Conservation (phyloP, 2,888 invertebrate species). For the Eucera pruinosa region DNA sequence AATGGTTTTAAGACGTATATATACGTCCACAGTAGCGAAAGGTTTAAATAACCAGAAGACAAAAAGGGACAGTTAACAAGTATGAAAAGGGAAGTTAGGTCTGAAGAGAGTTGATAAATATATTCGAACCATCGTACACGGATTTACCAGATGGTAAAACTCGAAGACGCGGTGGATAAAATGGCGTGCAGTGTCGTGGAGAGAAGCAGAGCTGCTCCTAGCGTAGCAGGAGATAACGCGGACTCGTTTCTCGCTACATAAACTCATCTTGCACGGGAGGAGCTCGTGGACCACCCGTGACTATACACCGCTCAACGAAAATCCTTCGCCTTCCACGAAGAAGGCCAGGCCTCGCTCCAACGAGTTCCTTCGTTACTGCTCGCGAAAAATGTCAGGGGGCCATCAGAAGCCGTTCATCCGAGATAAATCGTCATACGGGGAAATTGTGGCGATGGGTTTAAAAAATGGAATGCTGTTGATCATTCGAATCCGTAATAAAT, state of each 20-base stretch:
- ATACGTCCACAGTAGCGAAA: too few species aligned
- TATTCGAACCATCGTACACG: constrained; percentile 55
- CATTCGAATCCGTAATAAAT: background rate
- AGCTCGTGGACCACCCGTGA: constrained; percentile 20
- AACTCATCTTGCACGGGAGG: constrained; percentile 64
- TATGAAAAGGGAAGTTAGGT: background rate
- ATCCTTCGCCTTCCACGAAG: constrained; percentile 29
- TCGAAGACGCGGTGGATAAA: constrained; percentile 45
- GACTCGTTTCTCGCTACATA: constrained; percentile 79
- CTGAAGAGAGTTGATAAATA: constrained; percentile 74
- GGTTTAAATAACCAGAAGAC: too few species aligned
- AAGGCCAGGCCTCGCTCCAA: constrained; percentile 26
- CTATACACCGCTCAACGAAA: constrained; percentile 26
- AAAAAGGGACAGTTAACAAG: background rate
- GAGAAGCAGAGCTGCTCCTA: constrained; percentile 51
- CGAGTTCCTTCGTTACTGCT: constrained; percentile 51
- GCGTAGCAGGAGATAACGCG: constrained; percentile 67
- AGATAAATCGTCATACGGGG: constrained; percentile 20
- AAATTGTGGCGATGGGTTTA: background rate
- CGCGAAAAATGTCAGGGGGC: constrained; percentile 39
- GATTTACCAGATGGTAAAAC: constrained; percentile 41
- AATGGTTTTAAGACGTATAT: too few species aligned
- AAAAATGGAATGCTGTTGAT: constrained; percentile 8
- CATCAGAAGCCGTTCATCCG: constrained; percentile 34
- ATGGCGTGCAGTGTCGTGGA: constrained; percentile 56